Evolutionary conservation across 1,140 invertebrate species (phyloP).

Genomic region (Zaprionus ghesquierei): DNA sequence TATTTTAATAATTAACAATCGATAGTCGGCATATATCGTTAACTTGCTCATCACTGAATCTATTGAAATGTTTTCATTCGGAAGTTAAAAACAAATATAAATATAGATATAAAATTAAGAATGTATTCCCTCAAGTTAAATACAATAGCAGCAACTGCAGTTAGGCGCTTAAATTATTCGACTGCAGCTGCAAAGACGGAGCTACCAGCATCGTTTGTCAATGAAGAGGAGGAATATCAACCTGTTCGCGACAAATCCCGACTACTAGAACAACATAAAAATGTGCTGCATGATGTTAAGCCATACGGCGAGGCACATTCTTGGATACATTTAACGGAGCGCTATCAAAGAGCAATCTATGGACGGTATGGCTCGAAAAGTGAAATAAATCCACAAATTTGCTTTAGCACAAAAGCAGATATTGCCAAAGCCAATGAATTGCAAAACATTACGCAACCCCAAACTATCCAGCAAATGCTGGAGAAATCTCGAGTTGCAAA

Average conservation of each 20-base stretch:
- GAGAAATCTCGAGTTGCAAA: slow-evolving; percentile 53
- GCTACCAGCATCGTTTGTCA: slow-evolving; percentile 30
- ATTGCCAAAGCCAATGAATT: slow-evolving; percentile 85
- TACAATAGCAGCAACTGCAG: neutral
- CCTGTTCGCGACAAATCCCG: slow-evolving; percentile 85
- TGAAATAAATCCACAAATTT: slow-evolving; percentile 83
- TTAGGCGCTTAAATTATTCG: slow-evolving; percentile 22
- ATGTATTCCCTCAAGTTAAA: slow-evolving; percentile 26
- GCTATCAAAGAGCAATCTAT: slow-evolving; percentile 85
- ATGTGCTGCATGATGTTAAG: slow-evolving; percentile 83
- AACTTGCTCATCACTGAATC: neutral
- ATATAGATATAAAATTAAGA: neutral
- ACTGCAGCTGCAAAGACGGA: slow-evolving; percentile 31
- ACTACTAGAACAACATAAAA: slow-evolving; percentile 83
- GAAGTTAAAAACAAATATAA: neutral
- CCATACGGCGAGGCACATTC: slow-evolving; percentile 83
- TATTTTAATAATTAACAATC: no score
- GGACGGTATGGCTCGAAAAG: slow-evolving; percentile 85
- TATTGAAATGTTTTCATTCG: neutral
- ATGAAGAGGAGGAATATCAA: slow-evolving; percentile 49
- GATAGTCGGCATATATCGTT: neutral
- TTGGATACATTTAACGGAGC: slow-evolving; percentile 84
- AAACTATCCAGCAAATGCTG: slow-evolving; percentile 86
- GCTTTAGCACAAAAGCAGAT: slow-evolving; percentile 86
- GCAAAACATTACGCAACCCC: slow-evolving; percentile 83